Percentiles rank a stretch among this genome's conserved stretches.
Conservation (phyloP, 2,113 vertebrate species). For the Microtus oregoni region DNA sequence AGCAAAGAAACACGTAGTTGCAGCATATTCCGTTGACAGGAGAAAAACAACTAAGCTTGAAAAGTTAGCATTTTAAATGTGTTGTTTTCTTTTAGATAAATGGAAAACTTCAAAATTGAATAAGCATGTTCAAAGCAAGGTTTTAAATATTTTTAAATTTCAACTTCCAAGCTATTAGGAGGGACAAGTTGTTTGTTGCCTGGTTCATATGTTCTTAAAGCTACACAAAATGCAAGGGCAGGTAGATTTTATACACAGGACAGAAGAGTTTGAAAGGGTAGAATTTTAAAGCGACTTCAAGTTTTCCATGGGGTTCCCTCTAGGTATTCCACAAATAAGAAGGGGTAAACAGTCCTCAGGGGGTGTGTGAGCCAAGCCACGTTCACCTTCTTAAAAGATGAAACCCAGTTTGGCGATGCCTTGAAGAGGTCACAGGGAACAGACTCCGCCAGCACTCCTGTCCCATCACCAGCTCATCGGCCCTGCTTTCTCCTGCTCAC, state of each 20-base stretch:
- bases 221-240: background rate
- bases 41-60: background rate
- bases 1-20: background rate
- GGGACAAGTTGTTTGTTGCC: background rate
- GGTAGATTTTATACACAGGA: background rate
- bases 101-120: constrained; percentile 8
- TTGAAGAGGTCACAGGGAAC: background rate
- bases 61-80: constrained; percentile 34
- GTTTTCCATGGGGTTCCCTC: background rate
- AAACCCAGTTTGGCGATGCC: background rate
- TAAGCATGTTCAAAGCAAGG: background rate
- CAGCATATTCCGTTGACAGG: background rate
- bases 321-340: background rate
- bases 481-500: background rate
- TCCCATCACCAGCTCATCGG: background rate
- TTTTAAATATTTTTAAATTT: constrained; percentile 36
- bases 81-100: constrained; percentile 39
- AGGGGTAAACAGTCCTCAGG: background rate
- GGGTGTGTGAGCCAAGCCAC: background rate
- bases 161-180: constrained; percentile 6
- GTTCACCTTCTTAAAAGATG: background rate
- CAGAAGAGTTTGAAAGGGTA: background rate
- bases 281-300: constrained; percentile 35
- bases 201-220: background rate
- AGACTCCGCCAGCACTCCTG: background rate